Evolutionary conservation across 2,113 vertebrate genomes (phyloP), one percentile per base, ranked within the genome.

Genomic region (Ariopsis seemanni): DNA sequence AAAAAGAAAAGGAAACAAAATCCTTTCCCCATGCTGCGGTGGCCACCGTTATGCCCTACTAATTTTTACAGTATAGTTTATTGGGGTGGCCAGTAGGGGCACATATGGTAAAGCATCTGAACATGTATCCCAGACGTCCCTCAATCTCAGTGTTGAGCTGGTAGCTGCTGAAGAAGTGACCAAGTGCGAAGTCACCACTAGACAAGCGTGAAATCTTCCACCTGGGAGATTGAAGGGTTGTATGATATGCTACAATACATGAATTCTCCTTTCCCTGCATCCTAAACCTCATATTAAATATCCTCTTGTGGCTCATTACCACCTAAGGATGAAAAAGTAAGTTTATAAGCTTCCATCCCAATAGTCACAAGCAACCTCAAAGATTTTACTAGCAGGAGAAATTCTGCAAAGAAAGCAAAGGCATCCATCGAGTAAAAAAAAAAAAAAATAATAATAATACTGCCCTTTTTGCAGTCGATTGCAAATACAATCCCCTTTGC

Each of bases 41-140:
- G 83, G 88, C 65, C 88, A 74, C 80, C 18, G 88, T 90, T 83
- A 89, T 62, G 91, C 89, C 88, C 88, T 72, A 90, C 89, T 91
- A 89, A 91, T 63, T 81, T 93, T 92, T 85, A 92, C 89, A 83
- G 82, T 72, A 57, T 25, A 79, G 48, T 91, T 92, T 93, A 91
- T 88, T 71, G 87, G 83, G 83, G 84, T 83, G 82, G 63, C 63
- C 69, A 78, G 80, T 48, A 74, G 86, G 60, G 67, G 50, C 67
- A 67, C 20, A 82, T 58, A 87, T 83, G 84, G 60, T 52, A 53
- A 85, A 83, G 69, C 27, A 87, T 80, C 65, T 9, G 60, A 84
- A 71, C 72, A 81, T 78, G 52, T 72, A 85, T 88, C 89, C 89
- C 85, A 74, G 30, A 53, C 82, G 83, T 63, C 88, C 50, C 58